These are phyloP conservation scores for Burhinus bistriatus DNA, from an alignment of 2,113 vertebrate genomes.

Conservation along the genomic window DNA sequence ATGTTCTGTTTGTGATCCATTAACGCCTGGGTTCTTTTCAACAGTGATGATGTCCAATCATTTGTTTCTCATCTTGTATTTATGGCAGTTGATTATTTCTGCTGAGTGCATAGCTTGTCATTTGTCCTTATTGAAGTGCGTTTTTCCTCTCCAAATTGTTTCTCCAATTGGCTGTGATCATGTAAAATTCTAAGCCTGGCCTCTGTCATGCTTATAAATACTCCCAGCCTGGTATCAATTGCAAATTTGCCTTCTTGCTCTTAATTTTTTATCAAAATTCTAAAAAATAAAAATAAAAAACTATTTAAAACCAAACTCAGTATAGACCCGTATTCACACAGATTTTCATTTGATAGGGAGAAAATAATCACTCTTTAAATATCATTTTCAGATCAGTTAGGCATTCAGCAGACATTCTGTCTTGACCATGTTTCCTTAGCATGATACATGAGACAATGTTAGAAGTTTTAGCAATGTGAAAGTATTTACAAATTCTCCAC, in stretches of 20 bases:
- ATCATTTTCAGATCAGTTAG: neutral
- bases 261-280: neutral
- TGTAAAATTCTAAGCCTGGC: neutral
- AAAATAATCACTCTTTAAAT: neutral
- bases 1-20: neutral
- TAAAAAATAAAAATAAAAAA: neutral
- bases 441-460: neutral
- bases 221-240: neutral
- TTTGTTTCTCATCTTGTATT: neutral
- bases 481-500: neutral
- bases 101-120: neutral
- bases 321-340: neutral
- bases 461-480: neutral
- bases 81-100: constrained; percentile 4
- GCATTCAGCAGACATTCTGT: neutral
- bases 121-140: neutral
- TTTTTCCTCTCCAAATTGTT: neutral
- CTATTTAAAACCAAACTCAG: neutral
- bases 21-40: neutral
- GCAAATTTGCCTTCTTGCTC: neutral
- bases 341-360: neutral
- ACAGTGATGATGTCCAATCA: neutral
- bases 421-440: neutral
- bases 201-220: neutral
- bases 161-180: neutral